A percentile compares a stretch with the other conserved stretches of the same genome.
phyloP scores from a whole-genome alignment of 2,113 vertebrate genomes.

The Xiphophorus hellerii region DNA sequence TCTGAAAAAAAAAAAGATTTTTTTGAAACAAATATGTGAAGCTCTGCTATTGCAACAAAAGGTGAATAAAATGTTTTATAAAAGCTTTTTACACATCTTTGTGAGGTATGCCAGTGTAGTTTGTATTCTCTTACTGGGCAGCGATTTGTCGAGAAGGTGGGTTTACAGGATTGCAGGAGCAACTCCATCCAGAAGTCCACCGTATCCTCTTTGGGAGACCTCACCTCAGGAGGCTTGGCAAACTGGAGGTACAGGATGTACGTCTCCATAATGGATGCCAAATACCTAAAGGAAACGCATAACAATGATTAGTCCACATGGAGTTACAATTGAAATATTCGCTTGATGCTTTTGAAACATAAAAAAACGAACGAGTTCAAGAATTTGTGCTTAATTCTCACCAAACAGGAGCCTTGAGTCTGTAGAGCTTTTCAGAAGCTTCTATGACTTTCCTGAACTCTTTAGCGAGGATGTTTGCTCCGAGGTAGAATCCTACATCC shows the following conservation, averaged over 20 bases:
- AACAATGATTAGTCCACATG: background rate
- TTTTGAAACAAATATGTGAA: too few species aligned
- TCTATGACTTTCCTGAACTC: constrained; percentile 86
- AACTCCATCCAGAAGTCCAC: constrained; percentile 91
- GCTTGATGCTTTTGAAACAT: background rate
- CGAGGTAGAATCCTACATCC: constrained; percentile 93
- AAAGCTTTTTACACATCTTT: too few species aligned
- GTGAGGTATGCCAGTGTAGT: background rate
- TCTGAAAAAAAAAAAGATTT: too few species aligned
- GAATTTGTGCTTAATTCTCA: constrained; percentile 60
- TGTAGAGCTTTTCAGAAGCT: constrained; percentile 90
- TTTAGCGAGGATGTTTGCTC: constrained; percentile 86
- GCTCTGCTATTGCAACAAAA: too few species aligned
- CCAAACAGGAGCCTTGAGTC: constrained; percentile 88
- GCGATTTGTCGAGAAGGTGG: constrained; percentile 62
- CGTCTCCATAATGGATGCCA: constrained; percentile 91
- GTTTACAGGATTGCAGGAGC: constrained; percentile 83
- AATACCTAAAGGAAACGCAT: constrained; percentile 78
- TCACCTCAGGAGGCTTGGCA: constrained; percentile 67
- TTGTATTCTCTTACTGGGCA: constrained; percentile 81
- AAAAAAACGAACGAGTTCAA: too few species aligned
- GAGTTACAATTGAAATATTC: background rate
- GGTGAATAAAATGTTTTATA: too few species aligned
- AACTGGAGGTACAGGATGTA: constrained; percentile 89
- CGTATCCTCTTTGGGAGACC: constrained; percentile 72